Percentiles rank a stretch among this genome's conserved stretches.
phyloP scores from a whole-genome alignment of 2,888 invertebrate species.

The Cataglyphis cursor region DNA sequence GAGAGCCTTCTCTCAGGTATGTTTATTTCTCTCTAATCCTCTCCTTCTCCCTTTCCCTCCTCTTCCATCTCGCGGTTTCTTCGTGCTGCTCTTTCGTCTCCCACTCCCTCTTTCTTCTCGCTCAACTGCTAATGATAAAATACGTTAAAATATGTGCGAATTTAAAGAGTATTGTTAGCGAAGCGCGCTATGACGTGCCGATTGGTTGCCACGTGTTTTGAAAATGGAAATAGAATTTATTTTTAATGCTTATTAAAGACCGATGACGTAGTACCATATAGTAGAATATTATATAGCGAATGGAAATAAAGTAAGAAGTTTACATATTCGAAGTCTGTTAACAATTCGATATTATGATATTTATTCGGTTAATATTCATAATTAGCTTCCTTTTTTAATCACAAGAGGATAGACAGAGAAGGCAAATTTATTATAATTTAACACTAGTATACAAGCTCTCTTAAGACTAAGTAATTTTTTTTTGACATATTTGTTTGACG shows the following conservation, averaged over 20 bases:
- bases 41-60: constrained; percentile 19
- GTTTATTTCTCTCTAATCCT: constrained; percentile 64
- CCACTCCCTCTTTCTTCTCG: constrained; percentile 57
- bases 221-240: neutral
- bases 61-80: neutral
- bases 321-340: too few species aligned
- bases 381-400: neutral
- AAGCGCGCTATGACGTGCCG: neutral
- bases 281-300: neutral
- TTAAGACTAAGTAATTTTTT: neutral
- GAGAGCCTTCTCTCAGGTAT: constrained; percentile 60
- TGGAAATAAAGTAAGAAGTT: too few species aligned
- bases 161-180: constrained; percentile 15
- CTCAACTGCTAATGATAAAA: constrained; percentile 75
- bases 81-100: constrained; percentile 27
- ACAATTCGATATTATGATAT: too few species aligned
- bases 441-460: too few species aligned
- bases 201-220: neutral
- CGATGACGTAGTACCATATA: too few species aligned
- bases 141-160: constrained; percentile 64
- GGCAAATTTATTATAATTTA: neutral
- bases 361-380: neutral
- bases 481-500: neutral
- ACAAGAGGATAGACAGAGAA: neutral
- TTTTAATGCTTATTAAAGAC: neutral